These are phyloP conservation scores for Acrossocheilus wenchowensis DNA, from an alignment of 2,797 vertebrate species.

Conservation along the genomic window DNA sequence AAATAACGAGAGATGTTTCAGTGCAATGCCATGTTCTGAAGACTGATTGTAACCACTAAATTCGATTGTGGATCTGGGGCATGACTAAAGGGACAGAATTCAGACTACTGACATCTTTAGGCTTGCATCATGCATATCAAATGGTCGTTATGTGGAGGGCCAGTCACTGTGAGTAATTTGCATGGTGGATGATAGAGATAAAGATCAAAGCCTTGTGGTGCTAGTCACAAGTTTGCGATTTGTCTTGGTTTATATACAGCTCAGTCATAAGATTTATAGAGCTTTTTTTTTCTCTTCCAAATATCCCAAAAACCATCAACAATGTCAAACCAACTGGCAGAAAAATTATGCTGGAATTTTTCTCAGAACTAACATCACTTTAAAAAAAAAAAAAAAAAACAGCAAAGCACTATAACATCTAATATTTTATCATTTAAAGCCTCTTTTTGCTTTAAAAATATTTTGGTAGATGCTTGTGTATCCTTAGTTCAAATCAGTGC, in stretches of 20 bases:
- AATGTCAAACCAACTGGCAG: neutral
- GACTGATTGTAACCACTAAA: neutral
- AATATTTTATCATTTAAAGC: neutral
- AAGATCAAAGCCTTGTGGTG: neutral
- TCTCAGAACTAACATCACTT: neutral
- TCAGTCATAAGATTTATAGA: neutral
- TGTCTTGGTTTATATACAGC: slow-evolving; percentile 4
- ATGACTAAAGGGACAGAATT: neutral
- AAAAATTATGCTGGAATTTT: neutral
- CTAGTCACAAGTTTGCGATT: slow-evolving; percentile 14
- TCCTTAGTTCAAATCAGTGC: neutral
- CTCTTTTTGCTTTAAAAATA: neutral
- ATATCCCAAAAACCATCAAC: neutral
- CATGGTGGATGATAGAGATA: neutral
- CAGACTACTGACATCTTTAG: neutral
- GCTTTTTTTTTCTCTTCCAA: neutral
- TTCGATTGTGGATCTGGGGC: neutral
- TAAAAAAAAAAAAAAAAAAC: no score
- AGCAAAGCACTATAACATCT: no score
- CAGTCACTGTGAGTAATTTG: neutral
- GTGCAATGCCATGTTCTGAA: neutral
- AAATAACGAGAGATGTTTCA: neutral
- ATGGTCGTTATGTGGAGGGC: neutral
- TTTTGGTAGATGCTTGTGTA: neutral
- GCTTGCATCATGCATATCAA: neutral